These are phyloP conservation scores for Hartigia nigra DNA, from an alignment of 2,888 invertebrate genomes.

Conservation along the genomic window DNA sequence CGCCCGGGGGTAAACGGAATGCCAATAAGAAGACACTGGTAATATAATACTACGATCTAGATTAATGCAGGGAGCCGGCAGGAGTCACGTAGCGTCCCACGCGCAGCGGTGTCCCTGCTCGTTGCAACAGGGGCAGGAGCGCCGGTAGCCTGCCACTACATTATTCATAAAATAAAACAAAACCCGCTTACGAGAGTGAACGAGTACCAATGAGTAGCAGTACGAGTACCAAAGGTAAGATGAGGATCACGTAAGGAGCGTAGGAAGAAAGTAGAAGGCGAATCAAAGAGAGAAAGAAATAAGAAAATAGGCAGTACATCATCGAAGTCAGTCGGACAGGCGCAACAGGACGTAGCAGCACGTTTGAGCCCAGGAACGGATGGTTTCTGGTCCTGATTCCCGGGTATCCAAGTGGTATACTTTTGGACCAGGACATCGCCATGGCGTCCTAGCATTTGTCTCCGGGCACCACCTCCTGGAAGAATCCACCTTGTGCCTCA, in stretches of 20 bases:
- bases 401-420: neutral
- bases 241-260: constrained; percentile 21
- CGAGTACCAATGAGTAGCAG: neutral
- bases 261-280: constrained; percentile 22
- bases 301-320: constrained; percentile 24
- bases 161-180: constrained; percentile 51
- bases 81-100: constrained; percentile 55
- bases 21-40: constrained; percentile 46
- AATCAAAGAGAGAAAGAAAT: neutral
- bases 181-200: neutral
- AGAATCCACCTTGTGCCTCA: neutral
- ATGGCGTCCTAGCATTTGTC: neutral
- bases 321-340: constrained; percentile 3
- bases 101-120: constrained; percentile 47
- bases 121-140: constrained; percentile 21
- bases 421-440: neutral
- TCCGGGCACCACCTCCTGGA: neutral
- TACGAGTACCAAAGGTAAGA: constrained; percentile 16
- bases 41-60: constrained; percentile 58
- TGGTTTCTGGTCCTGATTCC: neutral
- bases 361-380: neutral
- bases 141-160: constrained; percentile 37
- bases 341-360: neutral
- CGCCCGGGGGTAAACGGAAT: constrained; percentile 28
- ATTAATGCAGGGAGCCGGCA: constrained; percentile 51